Conservation (phyloP, 2,797 vertebrate genomes). For the Poeciliopsis gracilis region DNA sequence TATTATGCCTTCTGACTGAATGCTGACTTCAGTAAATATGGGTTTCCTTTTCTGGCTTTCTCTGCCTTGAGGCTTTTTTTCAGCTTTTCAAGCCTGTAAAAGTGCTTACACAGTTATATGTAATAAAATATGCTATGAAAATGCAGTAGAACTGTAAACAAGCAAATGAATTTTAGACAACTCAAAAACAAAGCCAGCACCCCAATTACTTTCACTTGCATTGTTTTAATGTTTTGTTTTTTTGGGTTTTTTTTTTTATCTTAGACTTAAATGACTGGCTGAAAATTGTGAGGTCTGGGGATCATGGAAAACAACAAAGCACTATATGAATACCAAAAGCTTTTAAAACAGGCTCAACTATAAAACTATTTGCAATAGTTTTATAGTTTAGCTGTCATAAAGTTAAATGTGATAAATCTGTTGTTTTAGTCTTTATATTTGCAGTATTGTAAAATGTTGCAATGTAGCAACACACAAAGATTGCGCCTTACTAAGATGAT, state of each 20-base stretch:
- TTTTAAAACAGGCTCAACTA: not conserved
- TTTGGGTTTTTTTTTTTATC: not conserved
- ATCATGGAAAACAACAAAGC: not conserved
- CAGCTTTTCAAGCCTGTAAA: not conserved
- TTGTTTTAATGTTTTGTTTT: not conserved
- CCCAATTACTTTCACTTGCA: conserved; percentile 15
- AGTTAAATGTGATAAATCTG: not conserved
- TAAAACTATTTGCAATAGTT: not conserved
- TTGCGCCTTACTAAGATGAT: not conserved
- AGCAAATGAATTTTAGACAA: conserved; percentile 7
- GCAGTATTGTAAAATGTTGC: not conserved
- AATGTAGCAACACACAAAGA: not conserved
- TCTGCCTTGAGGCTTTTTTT: not conserved
- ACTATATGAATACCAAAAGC: not conserved
- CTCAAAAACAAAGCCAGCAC: conserved; percentile 5
- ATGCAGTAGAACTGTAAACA: not conserved
- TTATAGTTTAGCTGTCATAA: not conserved
- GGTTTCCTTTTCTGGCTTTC: conserved; percentile 5
- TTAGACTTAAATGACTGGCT: not conserved
- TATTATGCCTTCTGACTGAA: conserved; percentile 3
- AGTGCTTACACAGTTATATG: not conserved
- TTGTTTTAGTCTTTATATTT: not conserved
- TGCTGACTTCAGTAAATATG: conserved; percentile 12
- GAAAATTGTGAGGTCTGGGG: not conserved
- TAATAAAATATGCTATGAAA: not conserved